A percentile compares a stretch with the other conserved stretches of the same genome.
These are phyloP conservation scores for Gambusia affinis DNA, from an alignment of 2,113 vertebrate species.

Conservation along the genomic window DNA sequence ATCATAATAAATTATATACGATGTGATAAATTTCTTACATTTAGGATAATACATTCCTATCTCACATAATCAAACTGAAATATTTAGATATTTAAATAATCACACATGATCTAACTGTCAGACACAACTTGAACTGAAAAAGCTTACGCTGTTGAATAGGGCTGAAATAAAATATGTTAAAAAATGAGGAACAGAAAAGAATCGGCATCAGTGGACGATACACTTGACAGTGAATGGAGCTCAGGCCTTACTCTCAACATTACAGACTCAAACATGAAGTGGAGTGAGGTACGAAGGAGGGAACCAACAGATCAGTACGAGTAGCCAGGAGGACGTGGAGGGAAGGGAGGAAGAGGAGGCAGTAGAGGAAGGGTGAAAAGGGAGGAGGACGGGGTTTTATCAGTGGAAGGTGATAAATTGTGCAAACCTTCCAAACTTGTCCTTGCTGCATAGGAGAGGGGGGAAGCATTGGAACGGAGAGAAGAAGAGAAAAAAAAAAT, in stretches of 20 bases:
- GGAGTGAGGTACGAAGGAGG: constrained; percentile 81
- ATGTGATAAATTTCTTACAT: neutral
- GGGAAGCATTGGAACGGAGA: constrained; percentile 99
- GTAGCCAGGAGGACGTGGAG: constrained; percentile 86
- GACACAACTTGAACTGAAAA: neutral
- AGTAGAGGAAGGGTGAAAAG: constrained; percentile 45
- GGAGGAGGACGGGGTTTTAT: constrained; percentile 81
- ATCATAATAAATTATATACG: no score
- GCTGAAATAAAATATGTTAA: neutral
- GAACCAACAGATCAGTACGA: constrained; percentile 78
- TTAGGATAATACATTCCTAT: neutral
- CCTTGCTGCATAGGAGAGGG: constrained; percentile 93
- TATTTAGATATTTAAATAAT: neutral
- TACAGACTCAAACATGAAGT: constrained; percentile 59
- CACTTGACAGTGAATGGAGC: constrained; percentile 40
- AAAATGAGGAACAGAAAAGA: constrained; percentile 22
- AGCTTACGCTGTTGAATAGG: neutral
- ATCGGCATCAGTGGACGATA: constrained; percentile 13
- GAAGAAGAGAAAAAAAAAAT: constrained; percentile 97
- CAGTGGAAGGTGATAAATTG: constrained; percentile 99
- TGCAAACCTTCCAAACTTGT: constrained; percentile 99
- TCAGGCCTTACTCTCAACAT: constrained; percentile 37
- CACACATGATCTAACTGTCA: neutral
- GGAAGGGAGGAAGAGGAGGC: constrained; percentile 37
- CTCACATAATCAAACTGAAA: neutral